phyloP scores from a whole-genome alignment of 1,140 invertebrate genomes.

The Drosophila sucinea region DNA sequence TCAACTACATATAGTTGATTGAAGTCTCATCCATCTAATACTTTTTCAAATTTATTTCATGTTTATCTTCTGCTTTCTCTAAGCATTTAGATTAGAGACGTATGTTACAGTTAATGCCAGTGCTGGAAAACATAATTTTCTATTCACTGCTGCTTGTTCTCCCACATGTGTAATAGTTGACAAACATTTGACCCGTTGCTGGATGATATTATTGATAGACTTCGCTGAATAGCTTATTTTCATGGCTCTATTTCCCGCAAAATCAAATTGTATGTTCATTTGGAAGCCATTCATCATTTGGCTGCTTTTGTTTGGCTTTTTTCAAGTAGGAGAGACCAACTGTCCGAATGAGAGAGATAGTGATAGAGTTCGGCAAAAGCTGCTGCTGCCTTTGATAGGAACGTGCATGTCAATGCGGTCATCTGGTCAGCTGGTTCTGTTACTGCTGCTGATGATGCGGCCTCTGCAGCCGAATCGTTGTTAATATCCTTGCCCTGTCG shows the following conservation, averaged over 20 bases:
- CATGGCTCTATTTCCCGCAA: constrained; percentile 31
- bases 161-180: too few species aligned
- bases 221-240: constrained; percentile 32
- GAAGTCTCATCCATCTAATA: too few species aligned
- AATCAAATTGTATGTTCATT: constrained; percentile 54
- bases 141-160: too few species aligned
- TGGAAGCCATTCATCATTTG: constrained; percentile 71
- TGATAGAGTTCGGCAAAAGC: neutral
- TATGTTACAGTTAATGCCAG: too few species aligned
- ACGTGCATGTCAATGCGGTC: constrained; percentile 11
- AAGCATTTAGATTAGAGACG: too few species aligned
- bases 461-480: neutral
- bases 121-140: too few species aligned
- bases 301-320: constrained; percentile 28
- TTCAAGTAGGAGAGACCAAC: neutral
- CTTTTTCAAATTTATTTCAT: too few species aligned
- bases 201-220: neutral
- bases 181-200: too few species aligned
- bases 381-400: constrained; percentile 5
- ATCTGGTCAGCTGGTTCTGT: neutral
- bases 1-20: too few species aligned
- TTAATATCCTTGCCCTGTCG: neutral
- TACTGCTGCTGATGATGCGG: neutral
- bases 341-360: neutral
- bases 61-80: too few species aligned